phyloP scores from a whole-genome alignment of 1,140 invertebrate genomes.

The Drosophila orena region DNA sequence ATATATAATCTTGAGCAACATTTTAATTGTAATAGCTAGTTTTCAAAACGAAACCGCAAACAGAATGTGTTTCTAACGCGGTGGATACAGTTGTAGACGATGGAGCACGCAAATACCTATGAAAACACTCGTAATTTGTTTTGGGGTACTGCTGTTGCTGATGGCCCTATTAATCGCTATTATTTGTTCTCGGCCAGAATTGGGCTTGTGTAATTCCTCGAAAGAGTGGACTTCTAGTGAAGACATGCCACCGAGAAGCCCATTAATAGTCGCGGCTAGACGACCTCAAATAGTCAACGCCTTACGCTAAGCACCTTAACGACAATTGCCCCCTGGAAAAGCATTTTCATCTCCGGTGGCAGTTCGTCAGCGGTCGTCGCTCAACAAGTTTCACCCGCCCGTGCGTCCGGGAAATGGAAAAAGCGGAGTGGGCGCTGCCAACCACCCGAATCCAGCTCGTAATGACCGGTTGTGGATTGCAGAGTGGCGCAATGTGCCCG shows the following conservation, averaged over 20 bases:
- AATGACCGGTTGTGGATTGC: constrained; percentile 65
- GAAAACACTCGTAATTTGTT: background rate
- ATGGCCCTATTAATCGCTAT: constrained; percentile 19
- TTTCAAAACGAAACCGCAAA: background rate
- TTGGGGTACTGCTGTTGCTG: constrained; percentile 10
- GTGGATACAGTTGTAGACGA: background rate
- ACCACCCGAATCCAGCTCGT: constrained; percentile 18
- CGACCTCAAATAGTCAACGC: constrained; percentile 57
- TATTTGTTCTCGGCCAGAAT: constrained; percentile 16
- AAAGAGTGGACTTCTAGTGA: constrained; percentile 32
- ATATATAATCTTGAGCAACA: too few species aligned
- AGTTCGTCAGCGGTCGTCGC: constrained; percentile 41
- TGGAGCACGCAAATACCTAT: background rate
- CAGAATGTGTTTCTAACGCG: too few species aligned
- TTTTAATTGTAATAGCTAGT: background rate
- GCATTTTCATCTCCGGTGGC: constrained; percentile 34
- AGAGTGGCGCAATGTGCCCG: constrained; percentile 13
- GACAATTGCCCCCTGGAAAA: constrained; percentile 51
- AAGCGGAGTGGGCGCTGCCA: background rate
- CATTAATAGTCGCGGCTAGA: constrained; percentile 47
- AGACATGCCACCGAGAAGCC: constrained; percentile 55
- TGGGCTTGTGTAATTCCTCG: constrained; percentile 18
- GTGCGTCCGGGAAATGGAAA: constrained; percentile 3
- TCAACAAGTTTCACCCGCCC: constrained; percentile 60
- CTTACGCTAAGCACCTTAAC: constrained; percentile 76